Conservation (phyloP, 2,797 vertebrate species). For the Mormyrops boulengeri region DNA sequence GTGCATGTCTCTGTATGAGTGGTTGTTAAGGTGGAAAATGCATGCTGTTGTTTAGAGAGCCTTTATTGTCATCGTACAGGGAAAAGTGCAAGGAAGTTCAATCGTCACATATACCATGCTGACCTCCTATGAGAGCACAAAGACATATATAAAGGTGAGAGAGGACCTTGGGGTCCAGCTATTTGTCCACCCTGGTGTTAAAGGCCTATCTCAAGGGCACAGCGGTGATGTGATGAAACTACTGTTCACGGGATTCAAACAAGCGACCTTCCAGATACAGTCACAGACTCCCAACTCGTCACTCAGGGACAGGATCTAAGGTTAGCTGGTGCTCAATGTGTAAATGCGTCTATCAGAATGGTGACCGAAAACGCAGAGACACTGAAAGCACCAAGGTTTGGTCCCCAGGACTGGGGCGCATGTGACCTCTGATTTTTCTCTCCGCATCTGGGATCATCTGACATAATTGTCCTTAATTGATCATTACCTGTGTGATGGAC, state of each 20-base stretch:
- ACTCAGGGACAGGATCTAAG: not conserved
- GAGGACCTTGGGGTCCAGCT: not conserved
- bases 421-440: not conserved
- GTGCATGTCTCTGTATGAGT: not conserved
- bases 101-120: not conserved
- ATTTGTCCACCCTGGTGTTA: not conserved
- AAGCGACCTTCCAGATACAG: not conserved
- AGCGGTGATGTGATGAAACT: not conserved
- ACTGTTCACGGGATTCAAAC: not conserved
- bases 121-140: not conserved
- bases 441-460: not conserved
- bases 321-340: not conserved
- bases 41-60: not conserved
- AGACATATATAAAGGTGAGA: not conserved
- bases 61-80: not conserved
- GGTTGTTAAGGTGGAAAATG: not conserved
- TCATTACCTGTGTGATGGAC: conserved; percentile 8
- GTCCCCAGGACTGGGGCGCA: not conserved
- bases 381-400: not conserved
- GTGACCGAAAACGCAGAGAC: not conserved
- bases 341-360: not conserved
- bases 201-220: not conserved
- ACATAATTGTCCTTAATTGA: not conserved
- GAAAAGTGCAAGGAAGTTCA: not conserved
- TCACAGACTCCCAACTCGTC: not conserved